These are phyloP conservation scores for Ceyx cyanopectus DNA, from an alignment of 2,113 vertebrate species.

Conservation along the genomic window DNA sequence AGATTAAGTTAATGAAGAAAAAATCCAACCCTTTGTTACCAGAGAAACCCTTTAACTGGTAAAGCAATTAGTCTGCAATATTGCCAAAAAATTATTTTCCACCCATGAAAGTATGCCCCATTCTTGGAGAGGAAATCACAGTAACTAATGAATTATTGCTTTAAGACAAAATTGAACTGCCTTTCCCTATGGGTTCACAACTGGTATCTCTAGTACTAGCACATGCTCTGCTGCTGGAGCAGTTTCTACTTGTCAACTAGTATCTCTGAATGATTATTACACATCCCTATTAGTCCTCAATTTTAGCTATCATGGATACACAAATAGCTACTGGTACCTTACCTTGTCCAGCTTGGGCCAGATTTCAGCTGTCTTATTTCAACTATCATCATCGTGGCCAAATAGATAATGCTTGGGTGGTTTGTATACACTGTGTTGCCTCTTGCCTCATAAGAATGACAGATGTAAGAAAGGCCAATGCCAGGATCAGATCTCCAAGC, in stretches of 20 bases:
- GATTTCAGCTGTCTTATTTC: neutral
- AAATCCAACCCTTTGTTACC: neutral
- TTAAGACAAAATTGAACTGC: neutral
- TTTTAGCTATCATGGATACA: neutral
- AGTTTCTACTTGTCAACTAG: neutral
- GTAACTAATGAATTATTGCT: neutral
- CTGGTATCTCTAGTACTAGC: neutral
- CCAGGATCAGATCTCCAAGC: neutral
- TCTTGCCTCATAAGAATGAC: neutral
- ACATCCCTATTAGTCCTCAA: neutral
- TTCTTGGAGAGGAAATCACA: neutral
- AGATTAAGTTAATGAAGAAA: neutral
- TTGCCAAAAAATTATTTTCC: neutral
- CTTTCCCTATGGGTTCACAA: neutral
- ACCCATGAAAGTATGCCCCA: neutral
- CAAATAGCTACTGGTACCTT: neutral
- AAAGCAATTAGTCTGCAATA: neutral
- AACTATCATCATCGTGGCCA: neutral
- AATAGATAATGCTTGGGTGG: too few species aligned
- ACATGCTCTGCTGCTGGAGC: neutral
- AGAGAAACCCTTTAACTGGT: neutral
- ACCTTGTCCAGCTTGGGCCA: neutral
- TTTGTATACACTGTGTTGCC: rapidly evolving
- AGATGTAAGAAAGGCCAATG: neutral
- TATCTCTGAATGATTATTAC: neutral